These are phyloP conservation scores for Amniataba percoides DNA, from an alignment of 2,797 vertebrate species.

Conservation along the genomic window DNA sequence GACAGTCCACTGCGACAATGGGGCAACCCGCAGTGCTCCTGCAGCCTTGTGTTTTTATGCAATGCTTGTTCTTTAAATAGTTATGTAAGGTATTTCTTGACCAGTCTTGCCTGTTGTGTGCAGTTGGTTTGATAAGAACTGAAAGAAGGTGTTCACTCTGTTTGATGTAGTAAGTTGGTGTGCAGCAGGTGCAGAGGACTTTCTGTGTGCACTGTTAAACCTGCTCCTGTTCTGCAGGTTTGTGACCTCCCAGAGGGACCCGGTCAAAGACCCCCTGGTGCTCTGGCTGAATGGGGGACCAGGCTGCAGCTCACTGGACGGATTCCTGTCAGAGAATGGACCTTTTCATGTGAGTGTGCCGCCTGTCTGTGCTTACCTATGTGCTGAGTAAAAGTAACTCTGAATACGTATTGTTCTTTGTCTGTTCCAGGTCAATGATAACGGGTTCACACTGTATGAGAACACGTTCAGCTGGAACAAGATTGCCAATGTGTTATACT, in stretches of 20 bases:
- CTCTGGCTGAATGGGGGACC: slow-evolving; percentile 89
- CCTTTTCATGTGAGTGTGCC: slow-evolving; percentile 83
- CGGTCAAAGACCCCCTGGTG: slow-evolving; percentile 82
- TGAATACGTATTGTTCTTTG: not conserved
- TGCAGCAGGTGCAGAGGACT: not conserved
- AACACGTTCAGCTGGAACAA: slow-evolving; percentile 87
- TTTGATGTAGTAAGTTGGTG: not conserved
- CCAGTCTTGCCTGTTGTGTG: not conserved
- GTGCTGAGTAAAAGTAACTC: not conserved
- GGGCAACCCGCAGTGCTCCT: no score
- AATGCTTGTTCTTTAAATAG: no score
- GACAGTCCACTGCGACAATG: no score
- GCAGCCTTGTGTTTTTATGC: not conserved
- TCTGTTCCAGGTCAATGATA: slow-evolving; percentile 76
- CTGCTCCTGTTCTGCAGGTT: slow-evolving; percentile 76
- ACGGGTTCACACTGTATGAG: slow-evolving; percentile 83
- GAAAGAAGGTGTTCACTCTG: no score
- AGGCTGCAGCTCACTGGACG: slow-evolving; percentile 87
- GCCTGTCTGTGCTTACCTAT: not conserved
- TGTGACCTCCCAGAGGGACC: slow-evolving; percentile 85
- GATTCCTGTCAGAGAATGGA: slow-evolving; percentile 87
- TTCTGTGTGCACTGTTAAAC: not conserved
- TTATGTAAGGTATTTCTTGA: no score
- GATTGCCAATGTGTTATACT: slow-evolving; percentile 84
- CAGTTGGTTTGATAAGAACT: not conserved